Base-by-base conservation (phyloP, 2,113 vertebrate genomes). In the Aegotheles bennettii region DNA sequence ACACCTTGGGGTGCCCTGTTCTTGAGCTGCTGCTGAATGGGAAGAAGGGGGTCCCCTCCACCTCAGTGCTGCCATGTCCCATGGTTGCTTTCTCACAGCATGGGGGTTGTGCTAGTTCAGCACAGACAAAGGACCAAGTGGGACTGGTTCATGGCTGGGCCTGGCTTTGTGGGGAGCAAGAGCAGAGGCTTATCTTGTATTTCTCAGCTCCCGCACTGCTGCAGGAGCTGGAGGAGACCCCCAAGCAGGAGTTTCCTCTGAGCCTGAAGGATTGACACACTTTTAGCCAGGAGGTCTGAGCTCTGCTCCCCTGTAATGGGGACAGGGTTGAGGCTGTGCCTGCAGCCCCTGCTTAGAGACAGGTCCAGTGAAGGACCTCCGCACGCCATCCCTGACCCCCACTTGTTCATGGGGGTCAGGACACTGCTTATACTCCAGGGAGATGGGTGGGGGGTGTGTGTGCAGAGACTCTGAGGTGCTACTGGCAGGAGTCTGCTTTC, bases 361-460 rank as follows among this genome's bases (percentile, higher is more conserved):
- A 0, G 17, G 25, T 35, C 21, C 45, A 12, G 40, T 0, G 12
- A 36, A 25, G 68, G 25, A 35, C 18, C 12, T 43, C 16, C 3
- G 1, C 0, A 0, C 28, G 47, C 74, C 17, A 6, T 26, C 16
- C 21, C 17, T 17, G 2, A 8, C 16, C 0, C 7, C 38, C 19
- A 16, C 16, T 61, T 51, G 50, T n/a, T 31, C 28, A 0, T 17
- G 21, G 38, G 33, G 12, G 3, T 54, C 54, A 45, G 68, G 64
- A 38, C 47, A 26, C 24, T 36, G 64, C 29, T 35, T 33, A 38
- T 50, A 10, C 25, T 70, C 13, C 43, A 51, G 56, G 13, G 53
- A 61, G 45, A 9, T n/a, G 33, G 20, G 14, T 19, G 0, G 19
- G 6, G 20, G 13, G 2, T 69, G n/a, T n/a, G n/a, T n/a, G n/a